phyloP scores from a whole-genome alignment of 2,888 invertebrate species.

The Tinea trinotella region DNA sequence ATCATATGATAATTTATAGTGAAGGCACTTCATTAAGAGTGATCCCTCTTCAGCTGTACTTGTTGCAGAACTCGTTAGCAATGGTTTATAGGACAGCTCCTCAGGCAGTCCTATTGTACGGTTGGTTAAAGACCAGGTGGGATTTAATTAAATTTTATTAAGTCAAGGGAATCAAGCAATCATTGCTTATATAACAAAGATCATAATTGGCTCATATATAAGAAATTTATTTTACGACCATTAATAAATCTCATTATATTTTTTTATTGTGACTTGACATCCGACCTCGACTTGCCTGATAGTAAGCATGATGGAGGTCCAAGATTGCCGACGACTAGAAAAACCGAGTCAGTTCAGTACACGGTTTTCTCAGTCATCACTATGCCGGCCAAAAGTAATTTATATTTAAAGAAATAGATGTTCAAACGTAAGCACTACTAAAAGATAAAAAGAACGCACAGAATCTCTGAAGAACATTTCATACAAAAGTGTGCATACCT shows the following conservation, averaged over 20 bases:
- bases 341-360: too few relatives aligned
- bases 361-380: too few relatives aligned
- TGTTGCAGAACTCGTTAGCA: slow-evolving; percentile 20
- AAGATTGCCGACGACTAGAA: too few relatives aligned
- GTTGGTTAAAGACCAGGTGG: slow-evolving; percentile 16
- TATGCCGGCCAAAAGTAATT: too few relatives aligned
- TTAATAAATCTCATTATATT: too few relatives aligned
- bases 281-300: too few relatives aligned
- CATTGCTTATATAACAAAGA: not conserved
- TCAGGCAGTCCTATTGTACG: slow-evolving; percentile 41
- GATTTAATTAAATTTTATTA: slow-evolving; percentile 14
- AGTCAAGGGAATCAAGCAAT: slow-evolving; percentile 1
- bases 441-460: too few relatives aligned
- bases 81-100: slow-evolving; percentile 35
- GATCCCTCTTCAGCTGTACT: slow-evolving; percentile 26
- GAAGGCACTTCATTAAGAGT: slow-evolving; percentile 46
- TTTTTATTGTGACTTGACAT: too few relatives aligned
- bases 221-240: not conserved
- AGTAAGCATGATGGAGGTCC: too few relatives aligned
- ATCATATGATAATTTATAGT: slow-evolving; percentile 19
- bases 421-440: too few relatives aligned
- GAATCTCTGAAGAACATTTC: slow-evolving; percentile 29
- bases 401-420: too few relatives aligned
- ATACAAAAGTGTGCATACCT: slow-evolving; percentile 46
- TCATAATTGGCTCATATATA: not conserved